Base-by-base conservation (phyloP, 2,797 vertebrate species). In the Enteromius trimaculatus region DNA sequence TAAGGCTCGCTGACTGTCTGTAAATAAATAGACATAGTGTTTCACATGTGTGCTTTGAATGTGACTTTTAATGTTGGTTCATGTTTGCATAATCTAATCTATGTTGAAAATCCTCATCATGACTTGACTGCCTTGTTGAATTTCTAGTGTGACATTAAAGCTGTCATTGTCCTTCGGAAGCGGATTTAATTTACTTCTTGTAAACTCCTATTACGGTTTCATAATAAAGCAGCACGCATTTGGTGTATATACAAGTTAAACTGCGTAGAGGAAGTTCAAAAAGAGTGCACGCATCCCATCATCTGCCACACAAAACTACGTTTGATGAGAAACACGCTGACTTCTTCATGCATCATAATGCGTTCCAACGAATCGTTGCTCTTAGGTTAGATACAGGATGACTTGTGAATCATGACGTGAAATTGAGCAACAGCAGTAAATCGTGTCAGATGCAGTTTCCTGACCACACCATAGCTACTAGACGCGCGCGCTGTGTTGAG, bases 1-100 rank as follows among this genome's bases (percentile, higher is more conserved):
- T 34, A 42, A 39, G 77, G 47, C 7, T 53, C 13, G 53, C 17
- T 42, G 16, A 60, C 17, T 23, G 19, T 3, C 29, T 44, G 51
- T 71, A 53, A 80, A 60, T 58, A 1, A 71, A 71, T 42, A 72
- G 11, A 31, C 17, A 58, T 44, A 71, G 62, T 62, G 13, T 81
- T 62, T 81, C 13, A 39, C 14, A 8, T 16, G 7, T n/a, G 4
- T 60, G 19, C 76, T 64, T 77, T 64, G 4, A 64, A 77, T 77
- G 74, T 58, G n/a, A 14, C 16, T 62, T 77, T 29, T 23, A 71
- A 58, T 44, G 17, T 70, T 44, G 53, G 39, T 47, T 47, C 19
- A n/a, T 31, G 55, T 70, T 58, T 80, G 34, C 21, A 21, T 34
- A 34, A 34, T 34, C 34, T 44, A 13, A 47, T 72, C 55, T 21